Evolutionary conservation across 2,113 vertebrate species (phyloP).

Genomic region (Egretta garzetta): DNA sequence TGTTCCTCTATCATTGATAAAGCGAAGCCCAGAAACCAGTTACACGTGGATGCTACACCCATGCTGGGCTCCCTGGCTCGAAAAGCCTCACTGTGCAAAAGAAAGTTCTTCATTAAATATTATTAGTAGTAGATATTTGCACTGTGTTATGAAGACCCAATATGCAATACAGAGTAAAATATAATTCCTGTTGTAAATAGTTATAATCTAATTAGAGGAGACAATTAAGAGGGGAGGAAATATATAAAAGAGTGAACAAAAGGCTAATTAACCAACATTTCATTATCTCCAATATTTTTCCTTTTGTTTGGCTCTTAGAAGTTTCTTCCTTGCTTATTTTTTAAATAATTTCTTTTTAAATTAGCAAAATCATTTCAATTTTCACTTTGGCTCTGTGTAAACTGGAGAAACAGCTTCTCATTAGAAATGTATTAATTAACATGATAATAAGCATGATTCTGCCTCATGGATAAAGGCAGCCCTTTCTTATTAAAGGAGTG

Average conservation of each 20-base stretch:
- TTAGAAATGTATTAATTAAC: conserved; percentile 60
- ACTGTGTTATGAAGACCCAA: background rate
- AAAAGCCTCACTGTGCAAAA: background rate
- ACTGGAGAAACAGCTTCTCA: conserved; percentile 1
- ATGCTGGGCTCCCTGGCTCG: background rate
- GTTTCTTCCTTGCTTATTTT: conserved; percentile 13
- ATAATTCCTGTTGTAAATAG: background rate
- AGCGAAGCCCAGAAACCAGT: background rate
- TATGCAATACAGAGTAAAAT: background rate
- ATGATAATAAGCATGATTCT: conserved; percentile 45
- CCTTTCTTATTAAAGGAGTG: background rate
- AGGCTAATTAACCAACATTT: conserved; percentile 30
- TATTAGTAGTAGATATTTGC: background rate
- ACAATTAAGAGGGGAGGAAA: background rate
- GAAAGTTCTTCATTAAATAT: background rate
- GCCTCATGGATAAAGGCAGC: conserved; percentile 9
- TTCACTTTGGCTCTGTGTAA: conserved; percentile 19
- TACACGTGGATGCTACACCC: background rate
- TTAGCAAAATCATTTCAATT: conserved; percentile 28
- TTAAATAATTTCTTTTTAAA: conserved; percentile 19
- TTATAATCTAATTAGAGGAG: conserved; percentile 34
- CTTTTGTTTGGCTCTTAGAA: conserved; percentile 14
- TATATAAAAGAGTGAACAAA: background rate
- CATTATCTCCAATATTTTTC: background rate
- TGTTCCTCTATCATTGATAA: background rate